Evolutionary conservation across 2,888 invertebrate genomes (phyloP), one percentile per base, ranked within the genome.

Genomic region (Drosophila formosana): DNA sequence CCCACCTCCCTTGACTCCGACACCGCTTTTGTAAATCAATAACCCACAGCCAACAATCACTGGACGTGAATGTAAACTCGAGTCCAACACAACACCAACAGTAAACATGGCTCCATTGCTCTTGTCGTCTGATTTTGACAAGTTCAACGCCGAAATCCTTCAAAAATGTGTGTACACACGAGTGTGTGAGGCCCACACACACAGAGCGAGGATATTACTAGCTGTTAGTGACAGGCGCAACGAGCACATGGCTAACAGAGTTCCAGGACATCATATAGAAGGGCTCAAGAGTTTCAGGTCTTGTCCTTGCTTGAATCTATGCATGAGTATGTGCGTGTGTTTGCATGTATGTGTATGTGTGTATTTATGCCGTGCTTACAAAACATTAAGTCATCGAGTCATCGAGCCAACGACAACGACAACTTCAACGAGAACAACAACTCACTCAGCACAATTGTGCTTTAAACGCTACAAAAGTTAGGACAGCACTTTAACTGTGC

Each of bases 101-200:
- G 74, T 65, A 67, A 73, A 63, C 75, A 76, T 45, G 64, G 25
- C 79, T 53, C 56, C 46, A 61, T 55, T 71, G 64, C 18, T 58
- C 61, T 56, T 61, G 60, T 65, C 64, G 85, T 80, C 90, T 90
- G 91, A 88, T 91, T 91, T 90, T 92, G 91, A 91, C 91, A 91
- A 90, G 90, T 90, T 90, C 91, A 91, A 91, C 91, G 90, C 85
- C 89, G 76, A 90, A 91, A 91, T 91, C 90, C 90, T 91, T 91
- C 90, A 90, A 89, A 90, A 89, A 89, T 85, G 80, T 90, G 89
- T 89, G 86, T 68, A 41, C 37, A 37, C n/a, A 37, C 37, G 37
- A 37, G 34, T 34, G 34, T 75, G 56, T 77, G 53, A 34, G 41
- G 66, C 56, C 66, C 49, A 64, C 47, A 63, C 52, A 62, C 25